Base-by-base conservation (phyloP, 2,797 vertebrate genomes). In the Zalophus californianus region DNA sequence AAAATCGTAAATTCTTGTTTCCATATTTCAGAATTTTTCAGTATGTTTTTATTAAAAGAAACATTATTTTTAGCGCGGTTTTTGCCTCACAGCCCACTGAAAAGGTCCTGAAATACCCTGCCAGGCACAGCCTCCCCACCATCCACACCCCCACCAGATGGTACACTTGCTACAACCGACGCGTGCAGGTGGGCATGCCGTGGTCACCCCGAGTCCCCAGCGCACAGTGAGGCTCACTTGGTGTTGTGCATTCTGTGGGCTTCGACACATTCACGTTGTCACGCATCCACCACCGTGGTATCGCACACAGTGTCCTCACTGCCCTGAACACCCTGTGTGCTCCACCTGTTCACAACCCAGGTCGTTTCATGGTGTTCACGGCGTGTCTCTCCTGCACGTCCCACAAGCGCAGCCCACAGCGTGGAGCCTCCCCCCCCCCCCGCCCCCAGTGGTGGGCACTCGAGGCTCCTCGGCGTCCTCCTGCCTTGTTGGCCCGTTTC, bases 181-280 rank as follows among this genome's bases (percentile, higher is more conserved):
- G 15, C 27, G 3, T 25, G 4, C 8, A 2, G 4, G 2, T 2
- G 15, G 21, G 14, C n/a, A 29, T 2, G 6, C n/a, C 16, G 3
- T 9, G 15, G 1, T 32, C 29, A 44, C 73, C 72, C 29, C 4
- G 5, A 75, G 13, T 35, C n/a, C 54, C 5, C 12, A 18, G 41
- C 2, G 78, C 41, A 29, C 41, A 4, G 13, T 23, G 8, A 35
- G 79, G 21, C 6, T 62, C 16, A 4, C 60, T 50, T 15, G 38
- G 50, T 41, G n/a, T 23, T 9, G 60, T 7, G 14, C 25, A 5
- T 32, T 58, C 91, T 8, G 2, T 38, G 38, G 32, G 73, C 18
- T 75, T 60, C 9, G 32, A 77, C 75, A 60, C 56, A 54, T 60
- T 9, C 18, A 5, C 27, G 20, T 9, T 27, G 75, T 44, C 27